phyloP scores from a whole-genome alignment of 1,140 invertebrate genomes.

The Sminthurides bifidus region DNA sequence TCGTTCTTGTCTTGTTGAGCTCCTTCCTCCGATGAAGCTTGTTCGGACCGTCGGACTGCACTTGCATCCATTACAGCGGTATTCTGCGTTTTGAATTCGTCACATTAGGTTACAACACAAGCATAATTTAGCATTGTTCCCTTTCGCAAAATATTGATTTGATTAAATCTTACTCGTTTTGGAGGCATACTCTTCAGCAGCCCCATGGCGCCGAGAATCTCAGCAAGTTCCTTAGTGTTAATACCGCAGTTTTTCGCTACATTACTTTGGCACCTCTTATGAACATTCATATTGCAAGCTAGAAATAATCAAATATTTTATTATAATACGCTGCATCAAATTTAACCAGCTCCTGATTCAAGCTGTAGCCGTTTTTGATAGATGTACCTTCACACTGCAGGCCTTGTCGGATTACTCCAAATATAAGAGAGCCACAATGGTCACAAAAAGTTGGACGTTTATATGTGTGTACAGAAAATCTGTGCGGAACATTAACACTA shows the following conservation, averaged over 20 bases:
- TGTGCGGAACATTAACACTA: constrained; percentile 96
- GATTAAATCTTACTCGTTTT: too few relatives aligned
- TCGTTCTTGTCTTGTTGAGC: constrained; percentile 28
- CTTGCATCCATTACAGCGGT: constrained; percentile 16
- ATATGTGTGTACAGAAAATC: constrained; percentile 84
- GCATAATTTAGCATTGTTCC: too few relatives aligned
- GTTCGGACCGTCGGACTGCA: too few relatives aligned
- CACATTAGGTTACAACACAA: too few relatives aligned
- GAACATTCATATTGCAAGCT: constrained; percentile 95
- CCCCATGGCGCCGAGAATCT: constrained; percentile 79
- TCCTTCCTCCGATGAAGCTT: too few relatives aligned
- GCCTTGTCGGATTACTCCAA: constrained; percentile 92
- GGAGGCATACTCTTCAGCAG: too few relatives aligned
- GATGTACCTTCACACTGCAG: constrained; percentile 86
- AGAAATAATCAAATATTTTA: constrained; percentile 31
- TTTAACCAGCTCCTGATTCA: too few relatives aligned
- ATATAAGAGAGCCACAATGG: constrained; percentile 81
- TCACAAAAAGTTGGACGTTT: constrained; percentile 96
- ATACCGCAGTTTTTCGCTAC: constrained; percentile 99
- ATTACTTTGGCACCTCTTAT: constrained; percentile 97
- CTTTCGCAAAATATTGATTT: too few relatives aligned
- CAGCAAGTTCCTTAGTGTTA: constrained; percentile 90
- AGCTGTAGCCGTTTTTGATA: background rate
- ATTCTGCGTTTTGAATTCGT: background rate
- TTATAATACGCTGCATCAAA: too few relatives aligned